phyloP scores from a whole-genome alignment of 1,140 invertebrate species.

The Pentalonia nigronervosa region DNA sequence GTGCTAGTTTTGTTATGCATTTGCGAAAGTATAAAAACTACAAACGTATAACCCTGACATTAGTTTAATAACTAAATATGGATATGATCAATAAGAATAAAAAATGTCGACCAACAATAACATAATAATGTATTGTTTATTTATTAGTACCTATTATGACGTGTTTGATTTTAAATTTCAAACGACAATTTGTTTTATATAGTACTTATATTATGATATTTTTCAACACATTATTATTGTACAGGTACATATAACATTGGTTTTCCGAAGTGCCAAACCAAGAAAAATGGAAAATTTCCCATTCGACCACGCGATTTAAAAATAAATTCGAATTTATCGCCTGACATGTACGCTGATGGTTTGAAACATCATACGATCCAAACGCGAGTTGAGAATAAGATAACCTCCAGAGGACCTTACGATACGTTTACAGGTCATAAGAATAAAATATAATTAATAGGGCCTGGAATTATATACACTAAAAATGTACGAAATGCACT shows the following conservation, averaged over 20 bases:
- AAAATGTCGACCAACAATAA: not conserved
- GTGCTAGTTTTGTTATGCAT: not conserved
- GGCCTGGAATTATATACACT: too few relatives aligned
- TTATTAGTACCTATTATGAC: not conserved
- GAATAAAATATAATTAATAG: not conserved
- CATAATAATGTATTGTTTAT: not conserved
- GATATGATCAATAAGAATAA: not conserved
- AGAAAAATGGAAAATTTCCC: not conserved
- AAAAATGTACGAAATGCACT: too few relatives aligned
- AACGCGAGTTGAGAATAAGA: not conserved
- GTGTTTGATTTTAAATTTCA: not conserved
- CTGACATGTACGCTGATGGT: not conserved
- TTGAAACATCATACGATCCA: not conserved
- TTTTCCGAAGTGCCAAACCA: not conserved
- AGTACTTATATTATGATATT: not conserved
- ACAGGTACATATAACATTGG: not conserved
- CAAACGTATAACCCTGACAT: not conserved
- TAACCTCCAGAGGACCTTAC: not conserved
- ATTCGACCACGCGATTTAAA: not conserved
- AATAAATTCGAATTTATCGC: not conserved
- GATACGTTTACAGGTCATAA: not conserved
- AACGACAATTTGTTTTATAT: not conserved
- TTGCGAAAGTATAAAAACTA: not conserved
- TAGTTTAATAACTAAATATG: not conserved
- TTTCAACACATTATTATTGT: not conserved